Conservation (phyloP, 2,113 vertebrate species). For the Gymnobelideus leadbeateri region DNA sequence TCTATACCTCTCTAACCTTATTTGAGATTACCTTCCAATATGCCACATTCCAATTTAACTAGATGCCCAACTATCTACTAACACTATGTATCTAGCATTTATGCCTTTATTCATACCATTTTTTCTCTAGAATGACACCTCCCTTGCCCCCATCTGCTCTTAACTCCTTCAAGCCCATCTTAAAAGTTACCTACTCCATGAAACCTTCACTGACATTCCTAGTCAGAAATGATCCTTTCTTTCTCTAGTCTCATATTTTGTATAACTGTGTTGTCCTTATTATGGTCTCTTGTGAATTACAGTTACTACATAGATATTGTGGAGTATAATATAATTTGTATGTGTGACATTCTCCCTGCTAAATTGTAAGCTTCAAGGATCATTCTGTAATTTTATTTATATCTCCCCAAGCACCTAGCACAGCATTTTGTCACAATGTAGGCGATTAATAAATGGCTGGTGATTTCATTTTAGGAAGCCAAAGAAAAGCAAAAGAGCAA, state of each 20-base stretch:
- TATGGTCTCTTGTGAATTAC: background rate
- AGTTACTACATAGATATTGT: background rate
- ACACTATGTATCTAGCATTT: background rate
- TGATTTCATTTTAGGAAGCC: conserved; percentile 29
- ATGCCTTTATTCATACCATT: background rate
- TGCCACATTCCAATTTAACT: background rate
- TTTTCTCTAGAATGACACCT: background rate
- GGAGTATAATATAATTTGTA: background rate
- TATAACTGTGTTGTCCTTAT: background rate
- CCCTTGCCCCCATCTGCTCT: background rate
- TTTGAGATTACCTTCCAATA: background rate
- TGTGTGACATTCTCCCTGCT: background rate
- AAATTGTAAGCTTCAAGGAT: background rate
- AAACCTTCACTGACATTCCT: background rate
- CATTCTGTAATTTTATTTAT: background rate
- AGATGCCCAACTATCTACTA: background rate
- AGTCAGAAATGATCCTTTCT: background rate
- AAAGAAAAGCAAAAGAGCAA: conserved; percentile 14
- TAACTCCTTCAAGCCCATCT: background rate
- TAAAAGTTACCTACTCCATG: background rate
- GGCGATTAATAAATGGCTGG: background rate
- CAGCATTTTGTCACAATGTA: background rate
- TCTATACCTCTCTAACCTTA: background rate
- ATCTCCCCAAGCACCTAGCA: background rate
- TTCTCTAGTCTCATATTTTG: background rate